Evolutionary conservation across 2,888 invertebrate genomes (phyloP).

Genomic region (Encarsia formosa): DNA sequence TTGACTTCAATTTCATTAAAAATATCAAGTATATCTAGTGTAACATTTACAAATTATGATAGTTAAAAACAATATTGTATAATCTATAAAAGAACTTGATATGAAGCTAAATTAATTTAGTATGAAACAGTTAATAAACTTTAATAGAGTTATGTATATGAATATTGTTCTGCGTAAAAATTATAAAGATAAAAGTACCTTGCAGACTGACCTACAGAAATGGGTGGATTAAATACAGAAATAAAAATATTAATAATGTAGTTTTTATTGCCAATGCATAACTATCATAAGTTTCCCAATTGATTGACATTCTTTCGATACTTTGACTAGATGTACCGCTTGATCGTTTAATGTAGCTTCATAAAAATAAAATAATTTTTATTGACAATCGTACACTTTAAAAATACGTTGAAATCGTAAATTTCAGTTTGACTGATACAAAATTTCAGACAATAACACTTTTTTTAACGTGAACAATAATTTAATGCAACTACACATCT

Average conservation of each 20-base stretch:
- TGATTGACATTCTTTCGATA: slow-evolving; percentile 21
- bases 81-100: slow-evolving; percentile 8
- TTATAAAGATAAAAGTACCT: slow-evolving; percentile 7
- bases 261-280: slow-evolving; percentile 25
- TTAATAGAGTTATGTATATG: slow-evolving; percentile 3
- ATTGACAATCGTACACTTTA: slow-evolving; percentile 17
- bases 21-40: too few species aligned
- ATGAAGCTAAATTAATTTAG: slow-evolving; percentile 17
- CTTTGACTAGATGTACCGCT: slow-evolving; percentile 29
- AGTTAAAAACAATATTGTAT: slow-evolving; percentile 3
- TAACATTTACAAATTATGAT: too few species aligned
- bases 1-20: not conserved
- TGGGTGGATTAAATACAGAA: slow-evolving; percentile 17
- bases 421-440: slow-evolving; percentile 13
- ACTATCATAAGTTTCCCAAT: slow-evolving; percentile 20
- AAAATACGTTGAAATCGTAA: slow-evolving; percentile 10
- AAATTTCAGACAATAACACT: slow-evolving; percentile 17
- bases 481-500: slow-evolving; percentile 23
- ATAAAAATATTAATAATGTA: slow-evolving; percentile 17
- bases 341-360: slow-evolving; percentile 22
- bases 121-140: slow-evolving; percentile 10
- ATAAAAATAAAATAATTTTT: slow-evolving; percentile 18
- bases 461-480: slow-evolving; percentile 22
- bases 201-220: slow-evolving; percentile 9
- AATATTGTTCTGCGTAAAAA: slow-evolving; percentile 5